Percentiles rank a stretch among this genome's conserved stretches.
Conservation (phyloP, 2,888 invertebrate genomes). For the Mimachlamys varia region DNA sequence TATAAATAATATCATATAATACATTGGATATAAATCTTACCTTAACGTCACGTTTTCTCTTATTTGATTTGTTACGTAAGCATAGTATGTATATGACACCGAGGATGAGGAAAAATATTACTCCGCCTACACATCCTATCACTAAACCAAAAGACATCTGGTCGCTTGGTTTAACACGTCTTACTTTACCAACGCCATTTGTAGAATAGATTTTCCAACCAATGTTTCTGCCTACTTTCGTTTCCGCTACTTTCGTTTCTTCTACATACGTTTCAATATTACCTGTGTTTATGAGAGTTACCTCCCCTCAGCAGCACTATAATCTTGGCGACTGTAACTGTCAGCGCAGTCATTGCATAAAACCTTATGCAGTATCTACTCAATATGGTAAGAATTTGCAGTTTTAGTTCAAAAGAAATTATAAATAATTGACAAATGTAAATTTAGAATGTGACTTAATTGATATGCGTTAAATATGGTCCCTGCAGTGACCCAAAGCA, state of each 20-base stretch:
- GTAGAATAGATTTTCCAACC: not conserved
- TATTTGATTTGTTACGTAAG: not conserved
- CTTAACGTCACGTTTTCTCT: not conserved
- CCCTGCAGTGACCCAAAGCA: no score
- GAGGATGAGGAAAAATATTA: not conserved
- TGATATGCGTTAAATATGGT: no score
- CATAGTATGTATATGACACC: not conserved
- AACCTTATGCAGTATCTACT: no score
- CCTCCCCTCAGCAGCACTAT: not conserved
- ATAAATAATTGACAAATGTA: no score
- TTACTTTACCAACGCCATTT: not conserved
- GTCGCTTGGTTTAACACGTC: not conserved
- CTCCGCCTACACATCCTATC: not conserved
- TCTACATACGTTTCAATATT: not conserved
- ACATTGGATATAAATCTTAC: not conserved
- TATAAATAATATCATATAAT: not conserved
- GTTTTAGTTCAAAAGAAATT: no score
- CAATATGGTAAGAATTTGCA: no score
- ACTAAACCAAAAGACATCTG: not conserved
- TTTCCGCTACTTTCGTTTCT: not conserved
- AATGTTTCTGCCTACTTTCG: not conserved
- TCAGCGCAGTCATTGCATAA: no score
- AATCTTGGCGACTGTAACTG: no score
- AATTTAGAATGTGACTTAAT: no score
- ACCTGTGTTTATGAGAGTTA: not conserved